Evolutionary conservation across 2,113 vertebrate genomes (phyloP), one percentile per base, ranked within the genome.

Genomic region (Gallinago undulata): DNA sequence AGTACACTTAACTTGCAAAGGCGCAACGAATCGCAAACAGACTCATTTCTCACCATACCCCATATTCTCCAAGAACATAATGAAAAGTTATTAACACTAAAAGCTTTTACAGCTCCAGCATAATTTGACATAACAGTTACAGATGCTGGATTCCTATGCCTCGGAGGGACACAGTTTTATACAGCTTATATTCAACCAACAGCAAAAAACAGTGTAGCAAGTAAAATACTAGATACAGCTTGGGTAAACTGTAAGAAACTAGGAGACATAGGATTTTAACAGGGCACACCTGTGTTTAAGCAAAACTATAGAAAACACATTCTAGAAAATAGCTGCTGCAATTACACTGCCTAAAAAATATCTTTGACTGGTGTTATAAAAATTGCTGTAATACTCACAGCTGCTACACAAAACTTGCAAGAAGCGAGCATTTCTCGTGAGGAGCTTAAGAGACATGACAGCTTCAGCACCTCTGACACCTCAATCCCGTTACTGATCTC

Each of bases 391-490:
- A 33, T 41, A 70, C 3, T 1, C 57, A 41, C 37, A 82, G 41
- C 45, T 79, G 50, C 53, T 37, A 35, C 27, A 28, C 3, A 16
- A 47, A 94, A 95, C 82, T 96, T 72, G n/a, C 53, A 94, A 84
- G 64, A 94, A 94, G 89, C 35, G 11, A 94, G 60, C 31, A 69
- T 83, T 94, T 96, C 90, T 91, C 74, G 9, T 17, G 48, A 79
- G 50, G 13, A 60, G 73, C 76, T 81, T 82, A 90, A 87, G 84
- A 95, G 70, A 74, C 55, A 35, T 24, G 4, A 55, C 31, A 63
- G 64, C 45, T 93, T 89, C 73, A 87, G 56, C 70, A 93, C 56
- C 74, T 74, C 92, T 64, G 60, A 95, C 96, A 78, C 73, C 75
- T 74, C 59, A 45, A 76, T 93, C 69, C 37, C 15, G 3, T 30